Conservation (phyloP, 2,113 vertebrate species). For the Oplegnathus fasciatus region DNA sequence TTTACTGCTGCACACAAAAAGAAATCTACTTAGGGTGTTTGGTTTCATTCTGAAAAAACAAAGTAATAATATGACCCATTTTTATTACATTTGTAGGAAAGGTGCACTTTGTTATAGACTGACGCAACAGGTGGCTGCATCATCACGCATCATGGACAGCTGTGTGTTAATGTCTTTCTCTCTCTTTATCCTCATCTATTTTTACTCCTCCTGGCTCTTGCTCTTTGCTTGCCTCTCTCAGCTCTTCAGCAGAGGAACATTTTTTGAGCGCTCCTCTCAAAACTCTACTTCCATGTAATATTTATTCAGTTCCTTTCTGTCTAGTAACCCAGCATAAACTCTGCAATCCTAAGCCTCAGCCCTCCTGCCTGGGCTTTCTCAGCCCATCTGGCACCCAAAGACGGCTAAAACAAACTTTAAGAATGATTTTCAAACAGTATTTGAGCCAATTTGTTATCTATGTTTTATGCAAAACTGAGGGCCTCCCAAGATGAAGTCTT, state of each 20-base stretch:
- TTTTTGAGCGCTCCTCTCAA: conserved; percentile 4
- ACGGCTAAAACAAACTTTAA: background rate
- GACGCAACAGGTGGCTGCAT: background rate
- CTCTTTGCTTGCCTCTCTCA: conserved; percentile 4
- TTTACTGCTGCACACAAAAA: background rate
- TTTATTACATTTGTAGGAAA: background rate
- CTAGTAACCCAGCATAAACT: conserved; percentile 26
- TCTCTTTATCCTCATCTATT: conserved; percentile 29
- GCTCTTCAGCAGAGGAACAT: background rate
- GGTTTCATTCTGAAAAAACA: too few relatives aligned
- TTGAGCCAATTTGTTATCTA: background rate
- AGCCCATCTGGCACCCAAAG: background rate
- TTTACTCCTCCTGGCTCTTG: conserved; percentile 20
- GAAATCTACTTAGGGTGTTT: background rate
- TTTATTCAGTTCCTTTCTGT: conserved; percentile 51
- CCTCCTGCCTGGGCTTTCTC: conserved; percentile 17
- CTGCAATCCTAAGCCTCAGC: conserved; percentile 1
- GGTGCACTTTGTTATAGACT: background rate
- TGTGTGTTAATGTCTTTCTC: background rate
- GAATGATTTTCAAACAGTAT: conserved; percentile 1
- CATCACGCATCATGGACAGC: conserved; percentile 22
- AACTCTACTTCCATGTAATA: conserved; percentile 51
- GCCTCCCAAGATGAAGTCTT: background rate
- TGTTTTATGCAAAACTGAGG: conserved; percentile 6
- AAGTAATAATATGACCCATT: background rate